Evolutionary conservation across 92 coral and sea anemone species (phyloP), one percentile per base, ranked within the genome.

Genomic region (Actinostola sp.): DNA sequence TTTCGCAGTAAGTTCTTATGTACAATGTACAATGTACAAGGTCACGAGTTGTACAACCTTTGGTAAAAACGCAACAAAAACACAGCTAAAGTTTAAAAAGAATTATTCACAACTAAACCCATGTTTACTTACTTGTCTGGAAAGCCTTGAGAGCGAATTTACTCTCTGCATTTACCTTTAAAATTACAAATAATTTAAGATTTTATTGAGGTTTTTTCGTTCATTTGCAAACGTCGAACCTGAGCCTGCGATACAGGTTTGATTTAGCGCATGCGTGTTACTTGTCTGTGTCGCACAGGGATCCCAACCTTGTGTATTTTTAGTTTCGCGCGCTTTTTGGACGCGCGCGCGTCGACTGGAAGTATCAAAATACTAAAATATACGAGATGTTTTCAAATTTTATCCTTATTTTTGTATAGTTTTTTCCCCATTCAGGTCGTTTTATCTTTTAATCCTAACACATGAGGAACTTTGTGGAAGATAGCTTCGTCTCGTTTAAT

Each of bases 131-230:
- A 86, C 96, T 59, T 82, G 82, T 67, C 78, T 86, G 24, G 83
- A 66, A 13, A 90, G 80, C 69, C 96, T 69, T 78, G 92, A 71
- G 51, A 86, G 78, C 20, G 82, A 23, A 38, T 83, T 73, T 36
- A 83, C 31, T 61, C 92, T 79, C 61, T 71, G 77, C 92, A 87
- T 90, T 82, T 78, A 65, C 34, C 48, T 62, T 20, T 2, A 34
- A 62, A 35, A 29, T 62, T 6, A 32, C 1, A 68, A 66, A 50
- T 32, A 28, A 19, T 30, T 68, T 17, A 51, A n/a, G 20, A 50
- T 25, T 50, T 25, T 21, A 34, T 24, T 27, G 21, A 41, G 14
- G 48, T 50, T 21, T 32, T 51, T 27, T 31, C 15, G 49, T 17
- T n/a, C 32, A 29, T 61, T 33, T 35, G 60, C 20, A 21, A 30